These are phyloP conservation scores for Microdon myrmicae DNA, from an alignment of 2,888 invertebrate species.

Conservation along the genomic window DNA sequence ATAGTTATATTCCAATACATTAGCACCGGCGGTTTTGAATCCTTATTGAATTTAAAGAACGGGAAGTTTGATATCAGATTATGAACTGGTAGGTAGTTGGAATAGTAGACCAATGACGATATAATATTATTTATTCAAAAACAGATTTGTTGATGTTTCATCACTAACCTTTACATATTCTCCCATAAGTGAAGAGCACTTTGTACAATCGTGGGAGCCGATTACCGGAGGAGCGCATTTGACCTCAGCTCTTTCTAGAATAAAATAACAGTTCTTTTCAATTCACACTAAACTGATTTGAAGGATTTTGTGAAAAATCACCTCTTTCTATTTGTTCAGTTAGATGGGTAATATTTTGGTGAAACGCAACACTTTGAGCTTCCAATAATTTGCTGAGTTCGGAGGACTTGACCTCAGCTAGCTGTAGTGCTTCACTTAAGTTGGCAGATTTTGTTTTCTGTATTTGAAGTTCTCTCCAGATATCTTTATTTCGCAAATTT, in stretches of 20 bases:
- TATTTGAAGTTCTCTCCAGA: slow-evolving; percentile 68
- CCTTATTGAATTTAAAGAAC: no score
- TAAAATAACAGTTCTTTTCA: no score
- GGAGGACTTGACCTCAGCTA: slow-evolving; percentile 61
- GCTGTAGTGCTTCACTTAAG: slow-evolving; percentile 66
- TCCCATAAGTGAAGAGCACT: slow-evolving; percentile 60
- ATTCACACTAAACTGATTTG: not conserved
- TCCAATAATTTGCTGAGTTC: slow-evolving; percentile 69
- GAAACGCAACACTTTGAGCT: slow-evolving; percentile 66
- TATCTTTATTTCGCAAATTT: slow-evolving; percentile 69
- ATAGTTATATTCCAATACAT: no score
- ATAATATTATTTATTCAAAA: no score
- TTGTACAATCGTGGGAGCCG: slow-evolving; percentile 58
- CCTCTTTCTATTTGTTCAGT: slow-evolving; percentile 59
- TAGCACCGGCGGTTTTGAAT: no score
- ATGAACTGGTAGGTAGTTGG: no score
- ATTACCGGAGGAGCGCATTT: no score
- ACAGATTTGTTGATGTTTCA: no score
- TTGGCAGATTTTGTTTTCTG: slow-evolving; percentile 70
- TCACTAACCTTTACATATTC: slow-evolving; percentile 61
- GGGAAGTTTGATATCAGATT: no score
- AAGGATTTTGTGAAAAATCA: not conserved
- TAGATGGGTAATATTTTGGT: slow-evolving; percentile 58
- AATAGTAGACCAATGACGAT: no score
- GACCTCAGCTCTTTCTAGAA: no score